Evolutionary conservation across 2,797 vertebrate genomes (phyloP).

Genomic region (Percopsis omiscomaycus): DNA sequence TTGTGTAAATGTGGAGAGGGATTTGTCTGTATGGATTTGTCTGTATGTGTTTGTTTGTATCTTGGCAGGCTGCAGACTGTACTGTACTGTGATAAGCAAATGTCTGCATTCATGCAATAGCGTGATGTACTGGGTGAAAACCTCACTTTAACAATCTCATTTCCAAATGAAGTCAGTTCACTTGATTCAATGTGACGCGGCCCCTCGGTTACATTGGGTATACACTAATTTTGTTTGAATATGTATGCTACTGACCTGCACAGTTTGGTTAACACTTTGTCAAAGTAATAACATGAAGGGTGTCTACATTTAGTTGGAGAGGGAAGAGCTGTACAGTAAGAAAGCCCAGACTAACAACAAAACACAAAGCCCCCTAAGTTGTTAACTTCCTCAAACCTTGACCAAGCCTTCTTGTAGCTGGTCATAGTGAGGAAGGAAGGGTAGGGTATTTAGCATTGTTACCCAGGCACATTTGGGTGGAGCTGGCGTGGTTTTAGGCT

Average conservation of each 20-base stretch:
- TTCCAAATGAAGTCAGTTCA: no score
- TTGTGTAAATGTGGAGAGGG: not conserved
- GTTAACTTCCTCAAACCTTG: not conserved
- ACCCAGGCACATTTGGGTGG: constrained; percentile 32
- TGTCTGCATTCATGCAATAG: not conserved
- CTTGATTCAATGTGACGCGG: no score
- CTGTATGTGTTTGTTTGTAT: not conserved
- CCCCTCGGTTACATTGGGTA: no score
- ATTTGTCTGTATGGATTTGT: not conserved
- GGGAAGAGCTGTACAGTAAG: not conserved
- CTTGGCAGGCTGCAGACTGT: no score
- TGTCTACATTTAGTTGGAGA: not conserved
- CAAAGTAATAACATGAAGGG: not conserved
- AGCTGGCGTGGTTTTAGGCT: constrained; percentile 6
- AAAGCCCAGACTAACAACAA: constrained; percentile 8
- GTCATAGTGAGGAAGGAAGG: not conserved
- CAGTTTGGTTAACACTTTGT: no score
- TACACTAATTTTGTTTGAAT: not conserved
- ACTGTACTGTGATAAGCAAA: not conserved
- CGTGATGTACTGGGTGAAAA: not conserved
- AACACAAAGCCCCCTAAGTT: not conserved
- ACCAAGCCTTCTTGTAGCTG: not conserved
- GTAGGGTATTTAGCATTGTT: not conserved
- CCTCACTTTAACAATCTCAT: not conserved
- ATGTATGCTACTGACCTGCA: no score